A percentile compares a stretch with the other conserved stretches of the same genome.
Evolutionary conservation across 2,888 invertebrate genomes (phyloP).

Genomic region (Morpho helenor): DNA sequence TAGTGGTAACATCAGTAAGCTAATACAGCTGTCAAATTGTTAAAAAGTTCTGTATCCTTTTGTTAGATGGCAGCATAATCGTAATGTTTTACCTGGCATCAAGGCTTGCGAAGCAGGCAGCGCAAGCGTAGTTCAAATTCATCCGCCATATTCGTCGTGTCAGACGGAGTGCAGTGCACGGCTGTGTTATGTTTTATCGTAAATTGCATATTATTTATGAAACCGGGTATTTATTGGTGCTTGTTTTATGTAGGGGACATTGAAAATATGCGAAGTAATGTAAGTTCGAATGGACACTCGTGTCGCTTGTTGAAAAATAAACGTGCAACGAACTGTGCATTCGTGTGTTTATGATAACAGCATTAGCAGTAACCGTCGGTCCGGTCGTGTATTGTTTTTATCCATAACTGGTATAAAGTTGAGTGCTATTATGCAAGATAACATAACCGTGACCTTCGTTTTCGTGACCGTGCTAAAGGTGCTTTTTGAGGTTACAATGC

Average conservation of each 20-base stretch:
- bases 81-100: slow-evolving; percentile 50
- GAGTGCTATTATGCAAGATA: slow-evolving; percentile 71
- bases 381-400: slow-evolving; percentile 63
- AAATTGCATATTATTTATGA: slow-evolving; percentile 66
- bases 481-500: slow-evolving; percentile 78
- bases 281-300: slow-evolving; percentile 54
- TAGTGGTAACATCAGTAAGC: no score
- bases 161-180: slow-evolving; percentile 74
- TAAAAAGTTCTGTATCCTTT: slow-evolving; percentile 33
- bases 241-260: slow-evolving; percentile 50
- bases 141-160: slow-evolving; percentile 79
- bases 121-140: slow-evolving; percentile 77
- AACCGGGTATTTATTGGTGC: slow-evolving; percentile 59
- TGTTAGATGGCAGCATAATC: slow-evolving; percentile 46
- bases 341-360: slow-evolving; percentile 77
- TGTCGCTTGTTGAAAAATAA: slow-evolving; percentile 65
- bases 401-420: slow-evolving; percentile 57
- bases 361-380: slow-evolving; percentile 64
- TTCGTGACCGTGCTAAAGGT: slow-evolving; percentile 68
- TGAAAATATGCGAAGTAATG: slow-evolving; percentile 64
- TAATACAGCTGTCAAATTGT: background rate
- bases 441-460: slow-evolving; percentile 75
- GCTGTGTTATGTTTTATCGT: slow-evolving; percentile 74
- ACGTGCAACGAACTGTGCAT: slow-evolving; percentile 74
- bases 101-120: slow-evolving; percentile 40